Evolutionary conservation across 2,888 invertebrate genomes (phyloP).

Genomic region (Eupithecia insigniata): DNA sequence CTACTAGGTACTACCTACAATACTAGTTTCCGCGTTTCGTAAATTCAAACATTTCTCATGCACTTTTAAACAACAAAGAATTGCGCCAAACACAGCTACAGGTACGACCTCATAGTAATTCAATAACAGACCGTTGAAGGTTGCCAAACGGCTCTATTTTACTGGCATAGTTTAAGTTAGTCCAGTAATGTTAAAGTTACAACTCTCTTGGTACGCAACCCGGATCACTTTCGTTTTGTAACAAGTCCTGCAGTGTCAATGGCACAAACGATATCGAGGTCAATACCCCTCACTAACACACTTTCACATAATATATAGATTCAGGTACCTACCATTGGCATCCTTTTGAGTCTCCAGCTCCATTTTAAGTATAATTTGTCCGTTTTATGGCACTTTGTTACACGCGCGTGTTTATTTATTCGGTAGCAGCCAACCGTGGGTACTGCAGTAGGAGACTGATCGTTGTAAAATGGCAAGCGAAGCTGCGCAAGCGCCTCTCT

Average conservation of each 20-base stretch:
- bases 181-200: constrained; percentile 1
- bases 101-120: constrained; percentile 9
- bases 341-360: constrained; percentile 32
- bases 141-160: background rate
- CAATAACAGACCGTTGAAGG: constrained; percentile 9
- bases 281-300: constrained; percentile 17
- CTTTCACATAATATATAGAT: constrained; percentile 17
- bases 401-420: constrained; percentile 20
- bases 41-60: background rate
- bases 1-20: too few species aligned
- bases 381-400: constrained; percentile 17
- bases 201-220: background rate
- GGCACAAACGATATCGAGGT: constrained; percentile 24
- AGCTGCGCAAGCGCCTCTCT: constrained; percentile 29
- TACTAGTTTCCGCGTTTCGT: background rate
- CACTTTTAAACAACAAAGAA: background rate
- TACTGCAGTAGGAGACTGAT: constrained; percentile 19
- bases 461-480: constrained; percentile 16
- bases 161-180: constrained; percentile 1
- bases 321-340: constrained; percentile 20
- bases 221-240: constrained; percentile 33
- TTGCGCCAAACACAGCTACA: background rate
- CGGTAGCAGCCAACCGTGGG: constrained; percentile 14
- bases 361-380: constrained; percentile 19
- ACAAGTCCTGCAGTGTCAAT: constrained; percentile 32